Base-by-base conservation (phyloP, 2,797 vertebrate genomes). In the Phataginus tetradactyla region DNA sequence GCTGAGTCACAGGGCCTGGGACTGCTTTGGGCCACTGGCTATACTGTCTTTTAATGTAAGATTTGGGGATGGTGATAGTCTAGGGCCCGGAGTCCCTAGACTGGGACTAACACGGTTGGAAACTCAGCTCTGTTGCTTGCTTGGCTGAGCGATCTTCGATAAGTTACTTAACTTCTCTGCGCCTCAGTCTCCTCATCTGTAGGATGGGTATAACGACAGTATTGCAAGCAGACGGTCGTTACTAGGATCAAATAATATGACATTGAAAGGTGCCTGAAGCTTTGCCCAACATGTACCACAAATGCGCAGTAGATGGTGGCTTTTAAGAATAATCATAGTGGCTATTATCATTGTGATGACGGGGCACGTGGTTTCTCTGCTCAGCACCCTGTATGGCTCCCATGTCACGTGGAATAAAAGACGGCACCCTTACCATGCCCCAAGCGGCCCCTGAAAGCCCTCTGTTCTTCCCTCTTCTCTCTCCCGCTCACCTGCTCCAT, bases 331-430 rank as follows among this genome's bases (percentile, higher is more conserved):
- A 55, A 53, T 39, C 45, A 45, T 45, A 45, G 45, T 45, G 25
- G 27, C 61, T 34, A 66, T 14, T 71, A 45, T 7, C 42, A 34
- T 42, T 88, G 27, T 34, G 61, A 8, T 53, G 72, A 57, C 39
- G 18, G 49, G n/a, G n/a, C 4, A 5, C 14, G 21, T 86, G 0
- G 0, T n/a, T 51, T 49, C 20, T n/a, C 37, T 17, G n/a, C 12
- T 77, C 42, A 23, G 74, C 27, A 29, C 53, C 25, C 9, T 87
- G 57, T 15, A 7, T 12, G 34, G 51, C 12, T 27, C 55, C 64
- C 5, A 1, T 49, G 32, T 85, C 79, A 21, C 1, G 1, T 14
- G 53, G 17, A 86, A 45, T 74, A 53, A 80, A 42, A 61, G 42
- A 81, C 0, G 18, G 59, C 7, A 34, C n/a, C 75, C 4, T 63